Conservation (phyloP, 2,888 invertebrate species). For the Diploptera punctata region DNA sequence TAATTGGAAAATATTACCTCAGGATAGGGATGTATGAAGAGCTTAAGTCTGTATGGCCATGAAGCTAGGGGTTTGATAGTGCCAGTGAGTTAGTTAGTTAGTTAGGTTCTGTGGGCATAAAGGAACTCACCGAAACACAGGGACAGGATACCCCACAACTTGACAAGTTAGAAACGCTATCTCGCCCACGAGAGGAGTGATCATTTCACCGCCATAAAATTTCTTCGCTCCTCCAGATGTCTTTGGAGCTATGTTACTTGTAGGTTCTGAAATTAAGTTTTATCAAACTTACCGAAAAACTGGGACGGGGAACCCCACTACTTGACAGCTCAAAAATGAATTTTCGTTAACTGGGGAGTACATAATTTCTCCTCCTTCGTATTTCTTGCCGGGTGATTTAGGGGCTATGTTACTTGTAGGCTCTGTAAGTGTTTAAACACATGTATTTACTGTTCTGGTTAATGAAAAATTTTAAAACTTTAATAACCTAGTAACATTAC, state of each 20-base stretch:
- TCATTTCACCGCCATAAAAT: slow-evolving; percentile 53
- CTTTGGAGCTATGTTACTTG: slow-evolving; percentile 69
- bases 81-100: too few relatives aligned
- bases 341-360: slow-evolving; percentile 46
- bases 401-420: slow-evolving; percentile 72
- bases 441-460: too few relatives aligned
- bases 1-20: too few relatives aligned
- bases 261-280: slow-evolving; percentile 59
- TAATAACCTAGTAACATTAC: too few relatives aligned
- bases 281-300: slow-evolving; percentile 52
- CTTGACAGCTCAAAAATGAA: slow-evolving; percentile 59
- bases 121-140: slow-evolving; percentile 53
- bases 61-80: too few relatives aligned
- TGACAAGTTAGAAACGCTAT: slow-evolving; percentile 59
- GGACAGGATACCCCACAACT: slow-evolving; percentile 55
- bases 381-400: slow-evolving; percentile 58
- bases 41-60: too few relatives aligned
- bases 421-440: slow-evolving; percentile 57
- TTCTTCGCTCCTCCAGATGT: slow-evolving; percentile 57
- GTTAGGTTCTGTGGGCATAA: too few relatives aligned
- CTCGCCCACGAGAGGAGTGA: slow-evolving; percentile 42
- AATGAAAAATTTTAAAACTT: too few relatives aligned
- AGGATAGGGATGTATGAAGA: too few relatives aligned
- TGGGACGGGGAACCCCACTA: slow-evolving; percentile 56
- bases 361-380: slow-evolving; percentile 58